phyloP scores from a whole-genome alignment of 2,797 vertebrate species.

The Psittacula echo region DNA sequence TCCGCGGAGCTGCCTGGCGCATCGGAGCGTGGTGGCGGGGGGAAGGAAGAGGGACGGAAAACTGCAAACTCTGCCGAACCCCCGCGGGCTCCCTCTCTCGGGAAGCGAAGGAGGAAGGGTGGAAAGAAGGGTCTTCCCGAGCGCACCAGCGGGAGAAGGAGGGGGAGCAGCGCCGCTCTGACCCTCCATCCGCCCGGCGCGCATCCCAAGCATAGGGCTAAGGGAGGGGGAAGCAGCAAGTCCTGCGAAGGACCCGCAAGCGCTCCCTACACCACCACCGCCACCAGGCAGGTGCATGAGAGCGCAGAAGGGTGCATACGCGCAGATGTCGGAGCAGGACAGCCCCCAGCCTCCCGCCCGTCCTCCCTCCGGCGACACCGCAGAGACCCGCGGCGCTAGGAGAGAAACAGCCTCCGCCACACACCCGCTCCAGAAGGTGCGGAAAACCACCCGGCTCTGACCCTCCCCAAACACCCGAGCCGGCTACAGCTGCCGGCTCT shows the following conservation, averaged over 20 bases:
- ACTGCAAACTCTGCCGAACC: constrained; percentile 3
- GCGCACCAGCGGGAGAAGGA: not conserved
- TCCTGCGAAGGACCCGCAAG: not conserved
- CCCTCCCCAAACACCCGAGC: not conserved
- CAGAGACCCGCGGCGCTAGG: not conserved
- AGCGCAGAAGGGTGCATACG: not conserved
- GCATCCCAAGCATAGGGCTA: not conserved
- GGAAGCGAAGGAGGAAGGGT: not conserved
- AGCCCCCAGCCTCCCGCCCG: not conserved
- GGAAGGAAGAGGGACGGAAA: not conserved
- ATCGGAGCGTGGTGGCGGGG: not conserved
- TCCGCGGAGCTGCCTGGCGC: not conserved
- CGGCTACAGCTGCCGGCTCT: not conserved
- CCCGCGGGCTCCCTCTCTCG: not conserved
- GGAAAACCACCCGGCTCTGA: not conserved
- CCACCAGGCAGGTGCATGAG: constrained; percentile 13
- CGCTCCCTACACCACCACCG: not conserved
- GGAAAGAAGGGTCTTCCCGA: not conserved
- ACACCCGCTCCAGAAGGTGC: not conserved
- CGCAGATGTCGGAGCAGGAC: not conserved
- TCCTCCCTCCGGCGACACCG: not conserved
- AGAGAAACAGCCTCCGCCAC: not conserved
- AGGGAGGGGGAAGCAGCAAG: not conserved
- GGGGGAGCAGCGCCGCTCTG: not conserved
- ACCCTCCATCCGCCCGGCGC: not conserved